A percentile compares a stretch with the other conserved stretches of the same genome.
phyloP scores from a whole-genome alignment of 2,888 invertebrate genomes.

The Polymixis lichenea region DNA sequence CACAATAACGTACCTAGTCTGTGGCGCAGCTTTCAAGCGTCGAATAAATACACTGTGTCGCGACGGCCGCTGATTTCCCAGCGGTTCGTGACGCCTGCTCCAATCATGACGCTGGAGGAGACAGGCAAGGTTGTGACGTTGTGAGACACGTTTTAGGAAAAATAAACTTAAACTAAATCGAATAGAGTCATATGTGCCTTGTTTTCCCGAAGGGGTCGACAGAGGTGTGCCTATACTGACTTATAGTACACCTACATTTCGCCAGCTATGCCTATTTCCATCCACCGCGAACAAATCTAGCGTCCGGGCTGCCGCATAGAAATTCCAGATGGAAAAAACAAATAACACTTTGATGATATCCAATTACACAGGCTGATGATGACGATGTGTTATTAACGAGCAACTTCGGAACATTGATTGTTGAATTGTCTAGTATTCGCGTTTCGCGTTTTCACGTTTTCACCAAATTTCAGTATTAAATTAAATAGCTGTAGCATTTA shows the following conservation, averaged over 20 bases:
- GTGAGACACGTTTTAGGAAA: background rate
- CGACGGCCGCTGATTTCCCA: conserved; percentile 83
- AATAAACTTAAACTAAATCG: background rate
- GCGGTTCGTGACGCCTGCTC: conserved; percentile 79
- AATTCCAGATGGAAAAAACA: too few species aligned
- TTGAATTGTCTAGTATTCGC: too few species aligned
- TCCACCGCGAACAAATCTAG: background rate
- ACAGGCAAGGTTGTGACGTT: conserved; percentile 44
- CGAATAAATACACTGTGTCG: conserved; percentile 67
- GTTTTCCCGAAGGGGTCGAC: background rate
- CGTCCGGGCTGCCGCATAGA: too few species aligned
- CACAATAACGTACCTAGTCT: conserved; percentile 53
- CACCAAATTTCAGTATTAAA: too few species aligned
- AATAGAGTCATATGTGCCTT: background rate
- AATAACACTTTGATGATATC: too few species aligned
- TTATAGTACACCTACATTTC: too few species aligned
- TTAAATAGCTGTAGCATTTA: too few species aligned
- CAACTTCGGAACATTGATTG: too few species aligned
- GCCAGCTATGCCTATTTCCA: background rate
- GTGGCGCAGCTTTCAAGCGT: conserved; percentile 55
- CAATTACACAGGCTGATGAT: too few species aligned
- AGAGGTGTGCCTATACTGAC: background rate
- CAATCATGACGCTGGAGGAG: conserved; percentile 75
- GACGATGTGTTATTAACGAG: too few species aligned
- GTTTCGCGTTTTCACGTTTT: too few species aligned